Evolutionary conservation across 2,888 invertebrate genomes (phyloP).

Genomic region (Heliconius hortense): DNA sequence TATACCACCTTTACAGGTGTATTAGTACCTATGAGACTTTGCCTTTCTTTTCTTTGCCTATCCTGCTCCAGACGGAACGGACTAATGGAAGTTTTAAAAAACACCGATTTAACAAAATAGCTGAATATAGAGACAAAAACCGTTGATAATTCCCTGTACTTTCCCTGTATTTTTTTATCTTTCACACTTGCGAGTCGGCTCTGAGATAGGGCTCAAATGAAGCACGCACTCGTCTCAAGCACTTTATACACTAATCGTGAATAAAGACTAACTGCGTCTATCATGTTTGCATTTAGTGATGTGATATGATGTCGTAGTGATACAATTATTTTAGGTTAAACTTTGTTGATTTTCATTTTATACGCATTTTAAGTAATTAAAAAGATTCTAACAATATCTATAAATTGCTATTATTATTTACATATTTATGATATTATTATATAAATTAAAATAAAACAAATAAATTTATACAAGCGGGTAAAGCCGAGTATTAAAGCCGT

Average conservation of each 20-base stretch:
- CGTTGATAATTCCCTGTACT: neutral
- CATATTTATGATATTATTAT: too few relatives aligned
- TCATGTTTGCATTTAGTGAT: neutral
- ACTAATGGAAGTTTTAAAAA: too few relatives aligned
- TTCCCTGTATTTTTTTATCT: too few relatives aligned
- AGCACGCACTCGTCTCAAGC: neutral
- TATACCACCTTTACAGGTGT: neutral
- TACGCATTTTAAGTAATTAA: neutral
- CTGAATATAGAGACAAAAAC: neutral
- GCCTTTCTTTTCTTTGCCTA: neutral
- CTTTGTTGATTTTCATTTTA: neutral
- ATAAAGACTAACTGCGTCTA: constrained; percentile 8
- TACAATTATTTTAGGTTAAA: neutral
- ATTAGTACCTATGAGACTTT: neutral
- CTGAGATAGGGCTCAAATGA: constrained; percentile 3
- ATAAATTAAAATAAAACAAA: neutral
- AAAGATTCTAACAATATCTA: too few relatives aligned
- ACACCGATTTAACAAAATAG: neutral
- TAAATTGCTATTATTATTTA: too few relatives aligned
- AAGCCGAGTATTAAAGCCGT: neutral
- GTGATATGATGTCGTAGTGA: constrained; percentile 5
- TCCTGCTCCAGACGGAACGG: neutral
- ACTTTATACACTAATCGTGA: constrained; percentile 7
- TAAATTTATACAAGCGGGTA: neutral
- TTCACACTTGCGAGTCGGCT: neutral